These are phyloP conservation scores for Procambarus clarkii DNA, from an alignment of 1,140 invertebrate species.

Conservation along the genomic window DNA sequence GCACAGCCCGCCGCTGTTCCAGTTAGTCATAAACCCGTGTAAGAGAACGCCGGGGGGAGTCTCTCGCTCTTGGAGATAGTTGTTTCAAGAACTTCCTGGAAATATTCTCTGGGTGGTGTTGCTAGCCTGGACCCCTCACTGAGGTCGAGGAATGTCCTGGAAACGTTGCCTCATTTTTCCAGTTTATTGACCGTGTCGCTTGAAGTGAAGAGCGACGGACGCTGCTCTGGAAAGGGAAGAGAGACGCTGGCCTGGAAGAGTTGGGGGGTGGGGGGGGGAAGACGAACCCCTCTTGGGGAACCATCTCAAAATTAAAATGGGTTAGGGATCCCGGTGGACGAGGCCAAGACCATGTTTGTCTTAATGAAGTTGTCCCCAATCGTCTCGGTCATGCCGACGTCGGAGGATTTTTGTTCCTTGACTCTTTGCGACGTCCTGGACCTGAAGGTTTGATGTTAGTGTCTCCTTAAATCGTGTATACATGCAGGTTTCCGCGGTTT, in stretches of 20 bases:
- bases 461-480: background rate
- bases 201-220: no score
- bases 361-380: conserved; percentile 43
- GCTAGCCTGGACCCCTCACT: background rate
- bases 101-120: background rate
- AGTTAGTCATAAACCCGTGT: conserved; percentile 18
- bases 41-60: conserved; percentile 7
- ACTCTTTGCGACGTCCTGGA: background rate
- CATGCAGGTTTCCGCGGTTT: background rate
- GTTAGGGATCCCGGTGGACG: conserved; percentile 25
- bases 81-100: conserved; percentile 13
- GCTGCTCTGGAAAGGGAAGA: background rate
- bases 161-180: background rate
- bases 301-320: conserved; percentile 53
- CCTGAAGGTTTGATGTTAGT: background rate
- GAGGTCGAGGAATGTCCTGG: background rate
- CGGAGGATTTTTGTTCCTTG: background rate
- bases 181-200: background rate
- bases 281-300: background rate
- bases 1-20: background rate
- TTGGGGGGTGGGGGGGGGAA: background rate
- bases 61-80: background rate
- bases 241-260: background rate
- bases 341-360: conserved; percentile 31
- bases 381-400: background rate